Percentiles rank a stretch among this genome's conserved stretches.
Evolutionary conservation across 2,888 invertebrate species (phyloP).

Genomic region (Xylocampa areola): DNA sequence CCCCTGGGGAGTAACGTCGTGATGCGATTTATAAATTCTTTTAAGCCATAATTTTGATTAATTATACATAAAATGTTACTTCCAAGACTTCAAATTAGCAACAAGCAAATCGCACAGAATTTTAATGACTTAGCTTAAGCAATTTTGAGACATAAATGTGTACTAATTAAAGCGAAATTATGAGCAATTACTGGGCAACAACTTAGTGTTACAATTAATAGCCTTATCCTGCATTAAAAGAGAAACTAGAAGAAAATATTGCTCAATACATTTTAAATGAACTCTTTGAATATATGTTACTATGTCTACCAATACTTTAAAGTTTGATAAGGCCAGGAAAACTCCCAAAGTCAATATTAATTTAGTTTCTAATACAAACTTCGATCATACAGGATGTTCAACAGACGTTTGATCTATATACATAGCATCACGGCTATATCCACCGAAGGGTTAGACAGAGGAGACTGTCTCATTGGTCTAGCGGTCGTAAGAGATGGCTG

Average conservation of each 20-base stretch:
- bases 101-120: constrained; percentile 17
- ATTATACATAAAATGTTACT: constrained; percentile 8
- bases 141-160: constrained; percentile 26
- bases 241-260: constrained; percentile 25
- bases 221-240: constrained; percentile 14
- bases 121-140: constrained; percentile 21
- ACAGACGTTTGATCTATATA: no score
- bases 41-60: constrained; percentile 4
- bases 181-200: constrained; percentile 20
- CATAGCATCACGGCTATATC: no score
- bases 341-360: not conserved
- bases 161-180: constrained; percentile 42
- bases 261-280: constrained; percentile 2
- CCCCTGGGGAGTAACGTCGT: no score
- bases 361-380: not conserved
- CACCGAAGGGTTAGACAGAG: no score
- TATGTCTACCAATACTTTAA: not conserved
- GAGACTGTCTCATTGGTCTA: no score
- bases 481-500: no score
- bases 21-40: constrained; percentile 12
- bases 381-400: no score
- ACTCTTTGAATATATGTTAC: constrained; percentile 21
- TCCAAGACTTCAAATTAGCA: constrained; percentile 20
- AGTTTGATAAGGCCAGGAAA: constrained; percentile 3
- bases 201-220: constrained; percentile 17